phyloP scores from a whole-genome alignment of 2,797 vertebrate genomes.

The Eulemur rubriventer region DNA sequence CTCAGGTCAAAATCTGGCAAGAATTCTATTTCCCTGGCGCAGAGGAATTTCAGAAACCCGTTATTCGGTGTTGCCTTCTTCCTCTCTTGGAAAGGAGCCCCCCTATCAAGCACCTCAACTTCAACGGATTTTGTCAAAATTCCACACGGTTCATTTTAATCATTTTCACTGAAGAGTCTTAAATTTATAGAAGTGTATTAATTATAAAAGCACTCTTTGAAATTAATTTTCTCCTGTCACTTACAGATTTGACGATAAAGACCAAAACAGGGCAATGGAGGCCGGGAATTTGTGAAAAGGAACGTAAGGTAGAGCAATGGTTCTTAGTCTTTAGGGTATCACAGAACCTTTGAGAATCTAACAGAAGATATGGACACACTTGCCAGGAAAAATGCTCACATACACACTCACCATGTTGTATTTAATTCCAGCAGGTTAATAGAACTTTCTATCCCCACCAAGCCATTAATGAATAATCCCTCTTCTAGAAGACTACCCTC shows the following conservation, averaged over 20 bases:
- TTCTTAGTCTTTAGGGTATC: neutral
- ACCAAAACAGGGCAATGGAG: neutral
- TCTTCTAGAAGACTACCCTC: neutral
- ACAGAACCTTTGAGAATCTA: neutral
- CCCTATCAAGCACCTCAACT: neutral
- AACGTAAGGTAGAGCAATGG: neutral
- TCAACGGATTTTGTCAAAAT: conserved; percentile 25
- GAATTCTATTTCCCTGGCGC: neutral
- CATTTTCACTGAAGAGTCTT: neutral
- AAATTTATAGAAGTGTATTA: neutral
- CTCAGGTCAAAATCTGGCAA: neutral
- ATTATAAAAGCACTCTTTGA: neutral
- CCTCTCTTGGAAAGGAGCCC: neutral
- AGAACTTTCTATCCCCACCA: neutral
- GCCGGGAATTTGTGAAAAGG: neutral
- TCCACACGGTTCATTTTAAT: neutral
- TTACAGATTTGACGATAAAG: neutral
- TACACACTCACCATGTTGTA: neutral
- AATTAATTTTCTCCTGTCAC: neutral
- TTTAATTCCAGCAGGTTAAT: neutral
- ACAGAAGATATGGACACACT: conserved; percentile 8
- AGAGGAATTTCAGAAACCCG: neutral
- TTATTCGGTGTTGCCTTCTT: neutral
- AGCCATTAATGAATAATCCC: neutral
- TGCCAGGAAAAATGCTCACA: neutral